phyloP scores from a whole-genome alignment of 1,140 invertebrate genomes.

The Heliconius hewitsoni region DNA sequence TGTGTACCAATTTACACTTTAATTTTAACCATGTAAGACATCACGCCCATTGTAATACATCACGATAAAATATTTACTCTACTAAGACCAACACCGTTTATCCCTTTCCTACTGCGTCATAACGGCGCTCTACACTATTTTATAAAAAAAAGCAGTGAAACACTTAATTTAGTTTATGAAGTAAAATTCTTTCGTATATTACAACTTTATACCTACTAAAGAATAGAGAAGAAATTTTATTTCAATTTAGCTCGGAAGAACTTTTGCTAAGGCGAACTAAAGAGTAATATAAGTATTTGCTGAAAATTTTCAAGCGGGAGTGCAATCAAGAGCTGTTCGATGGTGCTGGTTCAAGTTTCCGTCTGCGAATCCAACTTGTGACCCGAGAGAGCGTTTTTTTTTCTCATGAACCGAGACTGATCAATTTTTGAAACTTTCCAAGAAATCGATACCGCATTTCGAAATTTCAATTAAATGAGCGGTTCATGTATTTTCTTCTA shows the following conservation, averaged over 20 bases:
- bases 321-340: slow-evolving; percentile 69
- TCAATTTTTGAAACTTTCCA: slow-evolving; percentile 68
- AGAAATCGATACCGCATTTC: slow-evolving; percentile 53
- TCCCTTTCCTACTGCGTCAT: neutral
- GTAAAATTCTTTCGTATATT: neutral
- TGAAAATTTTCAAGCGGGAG: slow-evolving; percentile 63
- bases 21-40: no score
- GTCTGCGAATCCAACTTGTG: slow-evolving; percentile 59
- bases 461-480: slow-evolving; percentile 11
- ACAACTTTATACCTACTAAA: slow-evolving; percentile 9
- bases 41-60: no score
- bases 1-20: neutral
- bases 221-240: slow-evolving; percentile 26
- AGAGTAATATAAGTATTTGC: slow-evolving; percentile 56
- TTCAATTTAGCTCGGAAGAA: slow-evolving; percentile 38
- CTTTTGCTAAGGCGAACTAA: slow-evolving; percentile 41
- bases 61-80: no score
- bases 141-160: neutral
- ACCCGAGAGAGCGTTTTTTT: slow-evolving; percentile 48
- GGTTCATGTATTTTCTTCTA: neutral
- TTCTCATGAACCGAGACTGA: slow-evolving; percentile 54
- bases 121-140: neutral
- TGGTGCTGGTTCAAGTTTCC: slow-evolving; percentile 47
- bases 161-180: neutral
- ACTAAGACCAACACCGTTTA: no score